Evolutionary conservation across 2,888 invertebrate genomes (phyloP), one percentile per base, ranked within the genome.

Genomic region (Trissolcus brochymenae): DNA sequence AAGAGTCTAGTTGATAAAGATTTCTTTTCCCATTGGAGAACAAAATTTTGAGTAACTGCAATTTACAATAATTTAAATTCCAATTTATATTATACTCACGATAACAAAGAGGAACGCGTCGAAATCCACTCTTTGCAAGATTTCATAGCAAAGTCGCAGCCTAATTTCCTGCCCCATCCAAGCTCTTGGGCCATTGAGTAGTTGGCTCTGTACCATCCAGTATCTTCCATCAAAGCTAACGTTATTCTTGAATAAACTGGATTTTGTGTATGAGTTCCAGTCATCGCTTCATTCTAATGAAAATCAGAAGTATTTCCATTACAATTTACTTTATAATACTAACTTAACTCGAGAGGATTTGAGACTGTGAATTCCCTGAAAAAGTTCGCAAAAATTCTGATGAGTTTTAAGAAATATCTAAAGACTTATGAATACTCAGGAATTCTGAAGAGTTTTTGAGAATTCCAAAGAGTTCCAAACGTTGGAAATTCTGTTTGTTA

Each of bases 111-210:
- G 81, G 93, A 92, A 88, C 94, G 94, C 19, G 92, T 88, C 80
- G 94, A 93, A 83, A 99, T 98, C 99, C 99, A 99, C 77, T 98
- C 94, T 89, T 97, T 98, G 91, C 99, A 99, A 81, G 98, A 98
- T 80, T 94, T 94, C 92, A 94, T 95, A 0, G 95, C 97, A 90
- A 99, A 99, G 84, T 94, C 93, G 90, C 99, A 99, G 53, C 99
- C 99, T 9, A 99, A 91, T 13, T 93, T 93, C 77, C 91, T 91
- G 0, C 99, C 99, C 99, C 99, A 99, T 76, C 94, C 92, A 62
- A 99, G 91, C 0, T 94, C 93, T 72, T 96, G 94, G 0, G 97
- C 97, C 92, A 95, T 94, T 0, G 92, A 91, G 87, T 98, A 98
- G 89, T 98, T 96, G 1, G 96, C 96, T 13, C 93, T 92, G 90